Evolutionary conservation across 35 echinoderm and acorn worm species (phyloP).

Genomic region (Ptychodera flava): DNA sequence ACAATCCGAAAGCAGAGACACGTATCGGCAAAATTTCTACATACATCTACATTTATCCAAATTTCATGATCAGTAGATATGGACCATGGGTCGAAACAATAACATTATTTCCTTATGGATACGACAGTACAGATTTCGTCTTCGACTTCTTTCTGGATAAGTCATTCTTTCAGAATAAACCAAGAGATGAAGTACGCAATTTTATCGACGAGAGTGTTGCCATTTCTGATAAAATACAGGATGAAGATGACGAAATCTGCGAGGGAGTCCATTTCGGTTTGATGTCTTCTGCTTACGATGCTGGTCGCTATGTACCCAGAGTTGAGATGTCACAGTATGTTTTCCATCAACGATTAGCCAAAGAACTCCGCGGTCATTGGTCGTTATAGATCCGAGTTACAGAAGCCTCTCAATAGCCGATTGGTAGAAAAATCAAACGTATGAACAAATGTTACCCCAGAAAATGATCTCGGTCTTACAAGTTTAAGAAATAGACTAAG

Average conservation of each 20-base stretch:
- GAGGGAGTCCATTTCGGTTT: not conserved
- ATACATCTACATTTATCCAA: not conserved
- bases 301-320: not conserved
- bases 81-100: not conserved
- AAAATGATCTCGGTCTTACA: too few relatives aligned
- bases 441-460: too few relatives aligned
- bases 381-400: too few relatives aligned
- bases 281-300: not conserved
- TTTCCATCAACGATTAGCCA: not conserved
- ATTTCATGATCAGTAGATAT: not conserved
- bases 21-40: not conserved
- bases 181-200: not conserved
- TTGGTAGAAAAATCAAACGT: too few relatives aligned
- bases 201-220: not conserved
- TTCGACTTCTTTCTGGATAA: not conserved
- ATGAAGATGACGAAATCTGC: not conserved
- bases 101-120: not conserved
- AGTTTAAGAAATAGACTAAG: too few relatives aligned
- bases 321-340: not conserved
- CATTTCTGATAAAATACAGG: not conserved
- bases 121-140: not conserved
- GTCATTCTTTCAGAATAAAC: not conserved
- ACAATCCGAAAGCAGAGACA: not conserved
- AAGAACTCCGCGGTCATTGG: too few relatives aligned
- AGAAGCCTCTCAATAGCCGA: too few relatives aligned